Percentiles rank a stretch among this genome's conserved stretches.
These are phyloP conservation scores for Rattus rattus DNA, from an alignment of 2,113 vertebrate species.

Conservation along the genomic window DNA sequence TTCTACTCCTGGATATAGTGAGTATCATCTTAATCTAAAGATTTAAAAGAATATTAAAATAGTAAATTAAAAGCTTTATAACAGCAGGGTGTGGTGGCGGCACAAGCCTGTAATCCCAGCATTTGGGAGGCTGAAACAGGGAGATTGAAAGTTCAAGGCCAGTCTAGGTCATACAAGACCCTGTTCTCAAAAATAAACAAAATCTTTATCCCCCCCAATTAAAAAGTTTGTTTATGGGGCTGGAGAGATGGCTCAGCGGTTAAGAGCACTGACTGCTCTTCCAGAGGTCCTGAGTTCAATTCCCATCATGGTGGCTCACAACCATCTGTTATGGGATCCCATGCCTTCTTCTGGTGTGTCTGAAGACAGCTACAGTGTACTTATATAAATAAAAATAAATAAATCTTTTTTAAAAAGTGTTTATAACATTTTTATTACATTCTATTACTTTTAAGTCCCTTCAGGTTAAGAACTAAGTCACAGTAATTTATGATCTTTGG, in stretches of 20 bases:
- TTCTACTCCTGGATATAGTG: not conserved
- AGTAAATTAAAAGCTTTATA: not conserved
- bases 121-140: not conserved
- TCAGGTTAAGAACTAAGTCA: constrained; percentile 42
- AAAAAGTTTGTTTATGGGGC: not conserved
- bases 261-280: too few species aligned
- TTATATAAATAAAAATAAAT: too few species aligned
- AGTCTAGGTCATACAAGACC: not conserved
- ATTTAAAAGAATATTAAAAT: constrained; percentile 62
- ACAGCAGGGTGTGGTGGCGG: not conserved
- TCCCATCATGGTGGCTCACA: too few species aligned
- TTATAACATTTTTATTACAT: constrained; percentile 12
- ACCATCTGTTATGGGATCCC: too few species aligned
- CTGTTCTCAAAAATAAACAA: not conserved
- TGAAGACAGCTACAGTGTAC: too few species aligned
- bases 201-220: not conserved
- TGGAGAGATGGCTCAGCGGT: too few species aligned
- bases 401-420: too few species aligned
- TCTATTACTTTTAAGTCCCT: constrained; percentile 10
- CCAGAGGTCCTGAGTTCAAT: too few species aligned
- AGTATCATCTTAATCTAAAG: constrained; percentile 1
- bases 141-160: not conserved
- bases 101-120: too few species aligned
- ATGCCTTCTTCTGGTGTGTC: too few species aligned
- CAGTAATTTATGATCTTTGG: not conserved